Evolutionary conservation across 2,797 vertebrate genomes (phyloP).

Genomic region (Dryobates pubescens): DNA sequence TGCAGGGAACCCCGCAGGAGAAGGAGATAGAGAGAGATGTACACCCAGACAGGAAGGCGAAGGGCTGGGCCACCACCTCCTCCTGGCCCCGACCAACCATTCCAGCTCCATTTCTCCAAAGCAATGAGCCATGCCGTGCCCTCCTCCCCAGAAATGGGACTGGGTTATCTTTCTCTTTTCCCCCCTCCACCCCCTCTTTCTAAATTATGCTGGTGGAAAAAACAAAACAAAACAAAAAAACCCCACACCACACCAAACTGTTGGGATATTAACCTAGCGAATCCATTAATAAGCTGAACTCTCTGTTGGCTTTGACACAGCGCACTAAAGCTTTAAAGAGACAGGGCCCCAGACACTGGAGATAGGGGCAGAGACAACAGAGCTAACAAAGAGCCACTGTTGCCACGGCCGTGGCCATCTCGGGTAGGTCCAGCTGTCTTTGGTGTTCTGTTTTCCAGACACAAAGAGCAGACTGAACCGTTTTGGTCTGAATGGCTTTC

Average conservation of each 20-base stretch:
- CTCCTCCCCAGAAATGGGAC: conserved; percentile 47
- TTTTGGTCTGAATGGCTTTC: conserved; percentile 68
- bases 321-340: conserved; percentile 62
- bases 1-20: conserved; percentile 68
- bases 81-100: conserved; percentile 39
- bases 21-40: conserved; percentile 59
- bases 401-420: conserved; percentile 68
- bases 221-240: not conserved
- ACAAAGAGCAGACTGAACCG: conserved; percentile 69
- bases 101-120: conserved; percentile 54
- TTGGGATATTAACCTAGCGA: conserved; percentile 69
- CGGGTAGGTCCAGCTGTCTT: conserved; percentile 69
- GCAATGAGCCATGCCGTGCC: conserved; percentile 44
- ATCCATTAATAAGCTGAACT: conserved; percentile 74
- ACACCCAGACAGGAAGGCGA: conserved; percentile 42
- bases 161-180: conserved; percentile 33
- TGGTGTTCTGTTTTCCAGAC: conserved; percentile 66
- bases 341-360: conserved; percentile 62
- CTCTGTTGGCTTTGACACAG: conserved; percentile 62
- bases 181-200: not conserved
- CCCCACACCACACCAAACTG: not conserved
- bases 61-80: conserved; percentile 56
- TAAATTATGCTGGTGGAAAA: conserved; percentile 23
- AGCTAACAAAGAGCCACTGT: conserved; percentile 71
- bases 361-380: conserved; percentile 62